Evolutionary conservation across 2,797 vertebrate species (phyloP).

Genomic region (Champsocephalus gunnari): DNA sequence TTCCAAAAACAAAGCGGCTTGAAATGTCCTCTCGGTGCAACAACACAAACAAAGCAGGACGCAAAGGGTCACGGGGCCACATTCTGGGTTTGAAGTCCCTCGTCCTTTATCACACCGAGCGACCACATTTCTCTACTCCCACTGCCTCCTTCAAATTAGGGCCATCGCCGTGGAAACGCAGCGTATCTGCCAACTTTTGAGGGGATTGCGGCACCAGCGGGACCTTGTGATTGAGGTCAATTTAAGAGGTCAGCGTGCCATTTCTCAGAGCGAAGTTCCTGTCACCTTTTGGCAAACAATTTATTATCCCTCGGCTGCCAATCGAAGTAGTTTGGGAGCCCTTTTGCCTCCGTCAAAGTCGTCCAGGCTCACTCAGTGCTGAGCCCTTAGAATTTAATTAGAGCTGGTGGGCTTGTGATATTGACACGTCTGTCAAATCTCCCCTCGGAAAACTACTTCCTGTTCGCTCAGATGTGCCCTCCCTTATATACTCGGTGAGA

Average conservation of each 20-base stretch:
- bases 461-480: slow-evolving; percentile 44
- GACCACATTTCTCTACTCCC: slow-evolving; percentile 50
- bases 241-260: slow-evolving; percentile 67
- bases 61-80: slow-evolving; percentile 51
- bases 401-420: slow-evolving; percentile 55
- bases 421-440: slow-evolving; percentile 59
- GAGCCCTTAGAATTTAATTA: slow-evolving; percentile 69
- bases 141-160: slow-evolving; percentile 68
- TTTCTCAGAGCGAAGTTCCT: slow-evolving; percentile 74
- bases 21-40: slow-evolving; percentile 47
- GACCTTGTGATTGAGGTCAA: slow-evolving; percentile 75
- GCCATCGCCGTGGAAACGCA: slow-evolving; percentile 66
- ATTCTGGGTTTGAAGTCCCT: slow-evolving; percentile 56
- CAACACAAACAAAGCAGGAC: slow-evolving; percentile 61
- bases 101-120: slow-evolving; percentile 50
- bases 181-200: slow-evolving; percentile 62
- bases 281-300: slow-evolving; percentile 74
- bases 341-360: slow-evolving; percentile 49
- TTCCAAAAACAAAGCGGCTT: slow-evolving; percentile 48
- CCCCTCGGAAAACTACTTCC: slow-evolving; percentile 42
- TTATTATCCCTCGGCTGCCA: slow-evolving; percentile 73
- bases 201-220: slow-evolving; percentile 49
- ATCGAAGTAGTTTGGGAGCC: slow-evolving; percentile 64
- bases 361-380: slow-evolving; percentile 38
- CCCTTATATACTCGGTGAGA: slow-evolving; percentile 46